Conservation (phyloP, 2,113 vertebrate genomes). For the Meleagris gallopavo region DNA sequence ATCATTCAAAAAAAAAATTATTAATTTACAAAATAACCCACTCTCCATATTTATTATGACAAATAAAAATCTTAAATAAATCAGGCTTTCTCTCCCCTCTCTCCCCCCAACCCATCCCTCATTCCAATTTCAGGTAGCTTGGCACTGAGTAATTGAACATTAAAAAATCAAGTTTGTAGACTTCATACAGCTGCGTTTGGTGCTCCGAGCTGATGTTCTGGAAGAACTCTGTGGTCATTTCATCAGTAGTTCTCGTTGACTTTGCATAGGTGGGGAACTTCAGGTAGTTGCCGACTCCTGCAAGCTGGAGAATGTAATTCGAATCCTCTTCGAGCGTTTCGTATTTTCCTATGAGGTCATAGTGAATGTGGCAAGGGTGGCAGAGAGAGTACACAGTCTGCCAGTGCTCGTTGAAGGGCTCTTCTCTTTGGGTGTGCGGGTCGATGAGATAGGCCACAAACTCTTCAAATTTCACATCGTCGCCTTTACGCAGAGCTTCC, state of each 20-base stretch:
- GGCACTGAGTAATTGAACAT: constrained; percentile 99
- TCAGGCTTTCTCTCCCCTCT: constrained; percentile 71
- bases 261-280: constrained; percentile 95
- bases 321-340: constrained; percentile 96
- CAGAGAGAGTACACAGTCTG: constrained; percentile 95
- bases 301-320: constrained; percentile 89
- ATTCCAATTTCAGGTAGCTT: constrained; percentile 94
- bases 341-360: constrained; percentile 97
- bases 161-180: constrained; percentile 98
- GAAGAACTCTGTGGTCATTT: constrained; percentile 98
- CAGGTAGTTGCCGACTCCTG: constrained; percentile 86
- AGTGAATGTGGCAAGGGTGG: constrained; percentile 97
- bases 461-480: constrained; percentile 92
- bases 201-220: constrained; percentile 94
- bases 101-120: constrained; percentile 64
- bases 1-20: constrained; percentile 80
- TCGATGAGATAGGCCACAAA: constrained; percentile 94
- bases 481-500: constrained; percentile 88
- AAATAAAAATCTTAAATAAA: constrained; percentile 88
- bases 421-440: constrained; percentile 91
- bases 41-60: constrained; percentile 83
- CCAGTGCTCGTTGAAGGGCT: constrained; percentile 98
- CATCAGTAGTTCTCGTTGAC: constrained; percentile 96
- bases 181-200: constrained; percentile 92
- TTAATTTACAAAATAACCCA: constrained; percentile 89